A percentile compares a stretch with the other conserved stretches of the same genome.
Conservation (phyloP, 2,888 invertebrate species). For the Ichneumoninae sp. region DNA sequence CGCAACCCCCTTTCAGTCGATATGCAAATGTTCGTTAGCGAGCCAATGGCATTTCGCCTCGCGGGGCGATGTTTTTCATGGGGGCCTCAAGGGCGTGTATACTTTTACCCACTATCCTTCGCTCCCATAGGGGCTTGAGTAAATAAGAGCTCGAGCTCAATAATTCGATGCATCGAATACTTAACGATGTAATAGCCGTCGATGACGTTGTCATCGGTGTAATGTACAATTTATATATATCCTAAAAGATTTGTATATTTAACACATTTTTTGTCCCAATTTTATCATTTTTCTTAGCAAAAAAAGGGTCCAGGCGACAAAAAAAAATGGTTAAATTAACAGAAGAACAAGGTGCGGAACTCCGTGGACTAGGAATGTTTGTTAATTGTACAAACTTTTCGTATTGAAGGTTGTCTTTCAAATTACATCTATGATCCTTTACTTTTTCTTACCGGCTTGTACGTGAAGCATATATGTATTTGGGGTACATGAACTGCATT, state of each 20-base stretch:
- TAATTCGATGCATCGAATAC: background rate
- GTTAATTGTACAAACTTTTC: background rate
- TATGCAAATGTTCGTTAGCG: conserved; percentile 37
- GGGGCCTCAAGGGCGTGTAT: background rate
- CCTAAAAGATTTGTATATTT: background rate
- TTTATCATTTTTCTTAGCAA: no score
- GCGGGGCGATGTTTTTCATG: conserved; percentile 4
- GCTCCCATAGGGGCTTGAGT: background rate
- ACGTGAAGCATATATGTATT: background rate
- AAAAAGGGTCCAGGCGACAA: no score
- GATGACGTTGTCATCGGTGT: no score
- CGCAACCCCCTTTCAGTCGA: conserved; percentile 35
- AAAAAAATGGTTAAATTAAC: no score
- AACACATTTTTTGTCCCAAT: background rate
- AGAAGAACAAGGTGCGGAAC: background rate
- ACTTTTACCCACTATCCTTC: background rate
- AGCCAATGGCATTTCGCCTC: conserved; percentile 28
- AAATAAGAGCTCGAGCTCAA: background rate
- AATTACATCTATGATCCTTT: background rate
- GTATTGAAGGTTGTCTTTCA: background rate
- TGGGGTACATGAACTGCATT: background rate
- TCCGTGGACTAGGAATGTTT: background rate
- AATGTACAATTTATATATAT: no score
- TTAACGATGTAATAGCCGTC: background rate
- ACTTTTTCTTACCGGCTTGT: background rate